A percentile compares a stretch with the other conserved stretches of the same genome.
Evolutionary conservation across 2,888 invertebrate species (phyloP).

Genomic region (Lycaena phlaeas): DNA sequence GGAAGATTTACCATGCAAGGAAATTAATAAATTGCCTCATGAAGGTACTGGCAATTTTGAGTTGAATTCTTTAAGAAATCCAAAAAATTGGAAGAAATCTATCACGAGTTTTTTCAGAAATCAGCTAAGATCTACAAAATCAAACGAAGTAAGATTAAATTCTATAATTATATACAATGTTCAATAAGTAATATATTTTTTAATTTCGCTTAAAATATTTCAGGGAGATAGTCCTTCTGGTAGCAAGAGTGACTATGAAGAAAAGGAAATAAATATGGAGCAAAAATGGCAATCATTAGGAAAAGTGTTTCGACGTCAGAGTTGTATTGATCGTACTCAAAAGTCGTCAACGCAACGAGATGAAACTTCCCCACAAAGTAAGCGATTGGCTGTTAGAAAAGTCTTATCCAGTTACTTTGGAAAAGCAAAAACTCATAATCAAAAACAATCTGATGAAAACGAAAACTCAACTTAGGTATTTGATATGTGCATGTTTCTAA

Average conservation of each 20-base stretch:
- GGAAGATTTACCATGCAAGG: constrained; percentile 33
- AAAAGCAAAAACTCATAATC: constrained; percentile 33
- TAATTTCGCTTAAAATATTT: constrained; percentile 19
- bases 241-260: constrained; percentile 48
- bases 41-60: constrained; percentile 44
- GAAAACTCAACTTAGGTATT: constrained; percentile 27
- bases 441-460: constrained; percentile 25
- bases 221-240: constrained; percentile 54
- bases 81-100: constrained; percentile 62
- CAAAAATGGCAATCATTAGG: constrained; percentile 67
- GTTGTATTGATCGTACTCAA: constrained; percentile 48
- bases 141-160: constrained; percentile 63
- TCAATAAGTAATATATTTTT: background rate
- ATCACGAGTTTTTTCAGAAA: constrained; percentile 59
- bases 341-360: constrained; percentile 42
- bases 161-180: no score
- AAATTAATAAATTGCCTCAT: constrained; percentile 35
- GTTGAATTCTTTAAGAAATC: constrained; percentile 46
- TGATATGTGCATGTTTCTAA: no score
- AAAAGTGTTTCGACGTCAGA: constrained; percentile 62
- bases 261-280: constrained; percentile 48
- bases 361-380: constrained; percentile 45
- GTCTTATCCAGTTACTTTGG: constrained; percentile 59
- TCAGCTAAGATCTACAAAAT: constrained; percentile 55
- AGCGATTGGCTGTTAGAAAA: constrained; percentile 52